Evolutionary conservation across 2,888 invertebrate species (phyloP).

Genomic region (Drosophila nr. perissopoda): DNA sequence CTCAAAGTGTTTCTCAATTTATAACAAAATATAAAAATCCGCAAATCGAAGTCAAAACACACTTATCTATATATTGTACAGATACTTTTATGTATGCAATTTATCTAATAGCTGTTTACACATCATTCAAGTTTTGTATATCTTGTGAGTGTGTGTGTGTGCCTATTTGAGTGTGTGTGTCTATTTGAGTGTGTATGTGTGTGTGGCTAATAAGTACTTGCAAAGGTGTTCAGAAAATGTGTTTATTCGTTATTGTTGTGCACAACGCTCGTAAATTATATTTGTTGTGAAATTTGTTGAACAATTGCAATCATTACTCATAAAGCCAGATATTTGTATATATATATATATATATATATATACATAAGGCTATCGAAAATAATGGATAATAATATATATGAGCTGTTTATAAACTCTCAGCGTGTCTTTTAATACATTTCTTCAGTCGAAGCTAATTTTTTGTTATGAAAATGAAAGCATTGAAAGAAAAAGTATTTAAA

Average conservation of each 20-base stretch:
- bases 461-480: background rate
- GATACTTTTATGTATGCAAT: constrained; percentile 1
- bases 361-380: background rate
- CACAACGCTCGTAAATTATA: constrained; percentile 30
- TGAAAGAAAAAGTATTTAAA: background rate
- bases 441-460: background rate
- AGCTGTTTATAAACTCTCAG: constrained; percentile 3
- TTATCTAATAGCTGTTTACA: background rate
- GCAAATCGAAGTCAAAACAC: background rate
- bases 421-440: background rate
- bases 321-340: constrained; percentile 1
- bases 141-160: background rate
- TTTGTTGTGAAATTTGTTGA: constrained; percentile 44
- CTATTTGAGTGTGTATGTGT: constrained; percentile 6
- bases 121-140: background rate
- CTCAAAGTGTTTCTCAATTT: background rate
- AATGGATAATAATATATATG: constrained; percentile 4
- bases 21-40: background rate
- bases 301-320: constrained; percentile 31
- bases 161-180: constrained; percentile 10
- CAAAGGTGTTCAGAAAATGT: constrained; percentile 16
- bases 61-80: background rate
- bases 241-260: constrained; percentile 38
- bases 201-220: constrained; percentile 9
- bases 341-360: background rate